Conservation (phyloP, 1,140 invertebrate species). For the Brevipalpus yothersi region DNA sequence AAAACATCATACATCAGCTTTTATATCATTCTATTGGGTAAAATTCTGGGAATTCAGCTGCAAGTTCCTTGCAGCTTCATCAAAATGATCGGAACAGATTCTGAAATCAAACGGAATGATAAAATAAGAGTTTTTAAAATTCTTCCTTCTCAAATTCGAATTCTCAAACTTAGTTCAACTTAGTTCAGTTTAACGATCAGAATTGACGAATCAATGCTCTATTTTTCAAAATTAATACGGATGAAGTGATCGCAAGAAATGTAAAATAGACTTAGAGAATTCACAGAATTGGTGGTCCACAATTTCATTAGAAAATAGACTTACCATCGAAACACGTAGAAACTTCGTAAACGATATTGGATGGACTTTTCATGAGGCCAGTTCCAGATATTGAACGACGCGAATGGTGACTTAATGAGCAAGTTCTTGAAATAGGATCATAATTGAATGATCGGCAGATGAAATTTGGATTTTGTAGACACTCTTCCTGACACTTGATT, state of each 20-base stretch:
- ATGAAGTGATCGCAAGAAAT: too few relatives aligned
- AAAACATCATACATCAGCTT: not conserved
- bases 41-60: too few relatives aligned
- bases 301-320: not conserved
- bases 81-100: too few relatives aligned
- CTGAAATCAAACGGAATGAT: too few relatives aligned
- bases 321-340: conserved; percentile 13
- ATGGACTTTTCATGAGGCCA: not conserved
- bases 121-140: too few relatives aligned
- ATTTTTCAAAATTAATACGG: too few relatives aligned
- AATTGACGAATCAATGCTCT: too few relatives aligned
- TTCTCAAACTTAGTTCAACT: too few relatives aligned
- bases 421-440: conserved; percentile 1
- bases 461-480: conserved; percentile 6
- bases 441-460: conserved; percentile 9
- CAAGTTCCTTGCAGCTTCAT: too few relatives aligned
- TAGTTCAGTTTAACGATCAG: too few relatives aligned
- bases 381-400: conserved; percentile 5
- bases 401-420: conserved; percentile 10
- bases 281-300: not conserved
- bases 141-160: too few relatives aligned
- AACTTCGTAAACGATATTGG: conserved; percentile 8
- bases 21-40: too few relatives aligned
- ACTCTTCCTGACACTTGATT: conserved; percentile 7
- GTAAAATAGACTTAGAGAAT: not conserved